A percentile compares a stretch with the other conserved stretches of the same genome.
Conservation (phyloP, 2,888 invertebrate genomes). For the Platycheirus rosarum region DNA sequence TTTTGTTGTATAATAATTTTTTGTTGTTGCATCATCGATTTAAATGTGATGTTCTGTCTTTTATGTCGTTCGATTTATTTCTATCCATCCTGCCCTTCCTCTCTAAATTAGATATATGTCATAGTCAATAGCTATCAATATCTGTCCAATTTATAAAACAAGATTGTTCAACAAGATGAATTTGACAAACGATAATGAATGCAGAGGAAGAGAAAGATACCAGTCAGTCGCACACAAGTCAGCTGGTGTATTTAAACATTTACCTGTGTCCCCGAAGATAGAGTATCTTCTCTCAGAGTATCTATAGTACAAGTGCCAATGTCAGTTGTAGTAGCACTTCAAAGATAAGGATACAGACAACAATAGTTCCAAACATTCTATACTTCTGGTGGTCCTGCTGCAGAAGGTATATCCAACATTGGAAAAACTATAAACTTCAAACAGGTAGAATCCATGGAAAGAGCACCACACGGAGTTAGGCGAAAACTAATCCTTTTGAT, state of each 20-base stretch:
- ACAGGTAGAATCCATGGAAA: constrained; percentile 49
- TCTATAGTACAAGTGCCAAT: constrained; percentile 61
- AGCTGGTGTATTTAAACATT: constrained; percentile 47
- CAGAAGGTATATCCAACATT: neutral
- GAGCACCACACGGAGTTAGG: constrained; percentile 14
- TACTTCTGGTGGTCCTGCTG: constrained; percentile 27
- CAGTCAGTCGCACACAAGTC: constrained; percentile 54
- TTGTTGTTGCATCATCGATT: constrained; percentile 51
- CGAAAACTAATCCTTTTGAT: constrained; percentile 70
- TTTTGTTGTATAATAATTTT: constrained; percentile 30
- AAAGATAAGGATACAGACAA: constrained; percentile 62
- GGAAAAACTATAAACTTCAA: constrained; percentile 29
- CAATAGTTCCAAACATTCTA: constrained; percentile 62
- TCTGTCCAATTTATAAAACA: constrained; percentile 73
- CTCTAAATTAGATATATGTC: constrained; percentile 59
- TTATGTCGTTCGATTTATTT: constrained; percentile 29
- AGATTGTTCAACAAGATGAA: constrained; percentile 73
- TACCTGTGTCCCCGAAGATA: constrained; percentile 49
- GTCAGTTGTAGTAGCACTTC: constrained; percentile 53
- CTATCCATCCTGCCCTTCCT: constrained; percentile 19
- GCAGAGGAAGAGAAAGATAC: neutral
- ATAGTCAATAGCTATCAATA: constrained; percentile 65
- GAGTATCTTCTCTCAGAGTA: constrained; percentile 42
- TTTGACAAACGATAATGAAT: constrained; percentile 45
- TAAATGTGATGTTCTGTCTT: constrained; percentile 24